phyloP scores from a whole-genome alignment of 2,113 vertebrate species.

The Brevimyrus niger region DNA sequence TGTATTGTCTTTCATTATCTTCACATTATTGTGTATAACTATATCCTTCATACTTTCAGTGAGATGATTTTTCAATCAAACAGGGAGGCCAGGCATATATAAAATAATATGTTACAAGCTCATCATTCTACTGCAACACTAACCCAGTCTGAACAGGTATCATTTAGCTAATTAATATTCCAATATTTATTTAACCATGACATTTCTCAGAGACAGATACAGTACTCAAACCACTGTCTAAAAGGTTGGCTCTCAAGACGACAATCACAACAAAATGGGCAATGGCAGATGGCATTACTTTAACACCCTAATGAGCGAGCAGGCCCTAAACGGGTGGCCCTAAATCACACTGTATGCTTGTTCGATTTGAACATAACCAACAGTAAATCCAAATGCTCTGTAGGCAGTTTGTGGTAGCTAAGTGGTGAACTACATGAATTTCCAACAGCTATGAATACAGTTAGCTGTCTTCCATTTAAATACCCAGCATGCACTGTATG shows the following conservation, averaged over 20 bases:
- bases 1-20: neutral
- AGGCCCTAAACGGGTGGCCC: neutral
- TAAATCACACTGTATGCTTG: neutral
- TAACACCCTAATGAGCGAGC: neutral
- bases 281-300: neutral
- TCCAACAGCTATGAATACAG: neutral
- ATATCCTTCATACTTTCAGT: neutral
- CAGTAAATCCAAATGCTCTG: neutral
- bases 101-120: neutral
- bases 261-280: neutral
- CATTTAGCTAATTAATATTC: neutral
- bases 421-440: neutral
- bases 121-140: neutral
- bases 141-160: neutral
- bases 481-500: constrained; percentile 4
- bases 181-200: neutral
- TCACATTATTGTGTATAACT: neutral
- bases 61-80: neutral
- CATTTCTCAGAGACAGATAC: neutral
- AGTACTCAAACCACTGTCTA: neutral
- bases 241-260: neutral
- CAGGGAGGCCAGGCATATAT: neutral
- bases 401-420: neutral
- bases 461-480: constrained; percentile 8
- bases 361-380: neutral